Evolutionary conservation across 2,888 invertebrate genomes (phyloP).

Genomic region (Tetragonula carbonaria): DNA sequence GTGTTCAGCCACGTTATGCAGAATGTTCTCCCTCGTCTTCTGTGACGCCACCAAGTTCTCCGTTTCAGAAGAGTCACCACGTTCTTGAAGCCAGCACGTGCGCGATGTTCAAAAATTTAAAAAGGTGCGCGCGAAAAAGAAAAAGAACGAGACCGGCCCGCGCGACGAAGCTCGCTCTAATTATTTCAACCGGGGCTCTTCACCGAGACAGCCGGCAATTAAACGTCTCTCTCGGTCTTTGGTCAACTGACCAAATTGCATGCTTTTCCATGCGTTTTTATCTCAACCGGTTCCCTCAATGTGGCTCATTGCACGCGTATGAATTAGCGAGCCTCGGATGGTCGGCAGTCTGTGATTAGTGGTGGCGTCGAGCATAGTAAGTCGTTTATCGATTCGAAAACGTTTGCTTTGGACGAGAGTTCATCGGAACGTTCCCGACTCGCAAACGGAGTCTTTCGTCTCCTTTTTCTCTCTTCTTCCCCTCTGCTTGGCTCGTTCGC

Average conservation of each 20-base stretch:
- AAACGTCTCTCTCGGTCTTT: slow-evolving; percentile 4
- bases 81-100: not conserved
- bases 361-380: slow-evolving; percentile 1
- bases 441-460: not conserved
- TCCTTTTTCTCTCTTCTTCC: slow-evolving; percentile 1
- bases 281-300: not conserved
- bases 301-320: slow-evolving; percentile 22
- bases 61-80: not conserved
- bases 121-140: not conserved
- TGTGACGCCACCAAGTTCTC: not conserved
- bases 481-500: not conserved
- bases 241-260: slow-evolving; percentile 27
- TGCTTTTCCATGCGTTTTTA: slow-evolving; percentile 30
- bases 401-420: slow-evolving; percentile 5
- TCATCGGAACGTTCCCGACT: not conserved
- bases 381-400: not conserved
- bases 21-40: not conserved
- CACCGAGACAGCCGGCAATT: slow-evolving; percentile 27
- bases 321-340: slow-evolving; percentile 40
- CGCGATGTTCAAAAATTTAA: not conserved
- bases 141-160: not conserved
- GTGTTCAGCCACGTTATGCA: not conserved
- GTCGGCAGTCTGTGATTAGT: slow-evolving; percentile 45
- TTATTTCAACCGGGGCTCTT: slow-evolving; percentile 20
- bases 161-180: slow-evolving; percentile 10